phyloP scores from a whole-genome alignment of 2,888 invertebrate genomes.

The Pseudeuparius sepicola region DNA sequence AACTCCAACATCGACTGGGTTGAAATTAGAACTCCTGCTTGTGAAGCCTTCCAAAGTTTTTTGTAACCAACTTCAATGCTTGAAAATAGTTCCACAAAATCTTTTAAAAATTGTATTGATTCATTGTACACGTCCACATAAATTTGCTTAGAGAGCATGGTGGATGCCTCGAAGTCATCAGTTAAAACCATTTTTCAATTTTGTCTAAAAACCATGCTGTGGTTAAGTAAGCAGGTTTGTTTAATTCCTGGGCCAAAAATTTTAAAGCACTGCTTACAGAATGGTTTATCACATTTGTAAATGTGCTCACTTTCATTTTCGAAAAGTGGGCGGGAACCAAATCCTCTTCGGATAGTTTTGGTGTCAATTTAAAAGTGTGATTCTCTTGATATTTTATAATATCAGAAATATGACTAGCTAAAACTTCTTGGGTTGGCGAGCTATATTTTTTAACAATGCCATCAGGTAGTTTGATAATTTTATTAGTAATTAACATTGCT shows the following conservation, averaged over 20 bases:
- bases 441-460: slow-evolving; percentile 16
- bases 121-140: slow-evolving; percentile 14
- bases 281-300: slow-evolving; percentile 23
- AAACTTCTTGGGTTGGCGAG: slow-evolving; percentile 14
- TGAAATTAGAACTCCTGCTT: slow-evolving; percentile 18
- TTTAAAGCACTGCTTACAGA: slow-evolving; percentile 17
- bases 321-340: slow-evolving; percentile 21
- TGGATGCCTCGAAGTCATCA: slow-evolving; percentile 24
- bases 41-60: slow-evolving; percentile 21
- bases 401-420: slow-evolving; percentile 17
- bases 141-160: slow-evolving; percentile 21
- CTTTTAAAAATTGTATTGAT: slow-evolving; percentile 14
- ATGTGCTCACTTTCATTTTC: slow-evolving; percentile 23
- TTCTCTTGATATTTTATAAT: slow-evolving; percentile 13
- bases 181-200: slow-evolving; percentile 22
- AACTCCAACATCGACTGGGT: slow-evolving; percentile 21
- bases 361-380: slow-evolving; percentile 18
- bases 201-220: slow-evolving; percentile 25
- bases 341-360: slow-evolving; percentile 22
- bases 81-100: slow-evolving; percentile 15
- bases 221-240: slow-evolving; percentile 20
- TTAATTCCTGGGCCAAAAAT: slow-evolving; percentile 15
- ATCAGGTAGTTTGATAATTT: slow-evolving; percentile 18
- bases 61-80: slow-evolving; percentile 12
- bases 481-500: slow-evolving; percentile 19